Base-by-base conservation (phyloP, 2,113 vertebrate species). In the Egretta garzetta region DNA sequence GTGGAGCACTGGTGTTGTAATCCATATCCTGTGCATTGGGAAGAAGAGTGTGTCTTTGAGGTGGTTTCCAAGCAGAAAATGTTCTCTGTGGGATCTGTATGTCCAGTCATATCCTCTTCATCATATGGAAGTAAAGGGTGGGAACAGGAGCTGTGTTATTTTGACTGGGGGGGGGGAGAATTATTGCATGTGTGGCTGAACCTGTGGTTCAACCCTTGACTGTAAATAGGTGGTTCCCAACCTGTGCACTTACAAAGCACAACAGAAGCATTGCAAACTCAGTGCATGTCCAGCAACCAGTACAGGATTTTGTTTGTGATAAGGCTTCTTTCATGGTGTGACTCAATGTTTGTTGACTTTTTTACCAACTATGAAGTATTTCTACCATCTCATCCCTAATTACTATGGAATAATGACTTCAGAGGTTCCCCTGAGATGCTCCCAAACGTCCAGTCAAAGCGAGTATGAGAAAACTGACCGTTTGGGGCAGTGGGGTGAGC, bases 281-380 rank as follows among this genome's bases (percentile, higher is more conserved):
- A 0, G 3, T 63, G 30, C 6, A 8, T 1, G 0, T 63, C 30
- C 43, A 72, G 24, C 24, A 35, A 23, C 27, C 14, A 18, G 0
- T 14, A 45, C 20, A 75, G 39, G 27, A n/a, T 52, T 79, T 89
- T 86, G 7, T 72, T 66, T 68, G 22, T 62, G 22, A 8, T 21
- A 60, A 79, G 23, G 4, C 9, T 14, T 77, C 22, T 80, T 55
- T 27, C 10, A 6, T 12, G 16, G 17, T 45, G 6, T 79, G 26
- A 10, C 19, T 84, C 4, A 13, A 6, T 56, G 30, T 47, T 87
- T 79, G 7, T 32, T 77, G 43, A 45, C 17, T 37, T 74, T 70
- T 32, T 79, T 74, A 35, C 12, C 33, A 47, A 23, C 35, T 30
- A 4, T 55, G 43, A 84, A 56, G 8, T 18, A 76, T 58, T 89